Percentiles rank a stretch among this genome's conserved stretches.
Evolutionary conservation across 2,113 vertebrate genomes (phyloP).

Genomic region (Arothron firmamentum): DNA sequence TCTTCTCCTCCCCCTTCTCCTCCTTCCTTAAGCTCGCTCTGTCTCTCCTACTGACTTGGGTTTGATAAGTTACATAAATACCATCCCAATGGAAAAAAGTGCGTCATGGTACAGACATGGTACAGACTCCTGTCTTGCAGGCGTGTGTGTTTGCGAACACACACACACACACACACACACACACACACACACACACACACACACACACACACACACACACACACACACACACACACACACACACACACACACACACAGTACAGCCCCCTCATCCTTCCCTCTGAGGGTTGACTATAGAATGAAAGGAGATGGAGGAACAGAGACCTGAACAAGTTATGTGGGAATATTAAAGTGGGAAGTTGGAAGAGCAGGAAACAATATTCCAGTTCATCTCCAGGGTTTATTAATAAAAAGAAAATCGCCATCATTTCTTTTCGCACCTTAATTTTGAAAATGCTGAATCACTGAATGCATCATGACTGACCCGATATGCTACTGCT

Average conservation of each 20-base stretch:
- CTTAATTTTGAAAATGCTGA: too few species aligned
- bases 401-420: too few species aligned
- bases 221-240: constrained; percentile 14
- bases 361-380: too few species aligned
- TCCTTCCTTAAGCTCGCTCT: constrained; percentile 20
- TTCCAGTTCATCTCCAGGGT: too few species aligned
- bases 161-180: constrained; percentile 13
- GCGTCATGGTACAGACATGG: constrained; percentile 70
- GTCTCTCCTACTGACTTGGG: constrained; percentile 50
- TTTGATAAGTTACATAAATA: constrained; percentile 76
- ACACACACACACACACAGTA: constrained; percentile 18
- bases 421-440: too few species aligned
- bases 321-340: not conserved
- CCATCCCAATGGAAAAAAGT: constrained; percentile 73
- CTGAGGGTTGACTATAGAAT: constrained; percentile 31
- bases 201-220: constrained; percentile 14
- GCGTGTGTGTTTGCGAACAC: constrained; percentile 15
- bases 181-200: constrained; percentile 14
- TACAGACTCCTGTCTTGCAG: constrained; percentile 62
- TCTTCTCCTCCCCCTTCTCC: constrained; percentile 18
- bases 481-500: too few species aligned
- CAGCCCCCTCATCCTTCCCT: constrained; percentile 17
- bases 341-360: not conserved
- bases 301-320: constrained; percentile 2
- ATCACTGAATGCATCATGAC: too few species aligned